Base-by-base conservation (phyloP, 2,113 vertebrate species). In the Phylloscopus trochilus region DNA sequence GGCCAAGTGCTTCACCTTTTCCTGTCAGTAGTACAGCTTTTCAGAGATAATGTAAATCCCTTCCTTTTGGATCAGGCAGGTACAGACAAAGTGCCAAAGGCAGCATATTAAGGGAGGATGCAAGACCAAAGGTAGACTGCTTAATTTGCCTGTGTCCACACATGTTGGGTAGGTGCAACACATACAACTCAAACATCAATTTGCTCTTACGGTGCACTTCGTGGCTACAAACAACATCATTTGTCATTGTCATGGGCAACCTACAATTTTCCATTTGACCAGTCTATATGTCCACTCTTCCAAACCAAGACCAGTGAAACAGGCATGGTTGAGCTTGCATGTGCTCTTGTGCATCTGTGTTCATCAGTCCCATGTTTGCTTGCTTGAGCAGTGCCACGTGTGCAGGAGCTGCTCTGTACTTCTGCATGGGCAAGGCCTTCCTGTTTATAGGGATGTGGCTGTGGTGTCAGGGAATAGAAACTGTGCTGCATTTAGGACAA, bases 61-160 rank as follows among this genome's bases (percentile, higher is more conserved):
- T 89, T 96, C 87, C 90, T 84, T 93, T 94, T 93, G 95, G 85
- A 94, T 90, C 81, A 68, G 93, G 78, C 93, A 96, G 90, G 87
- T 92, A 70, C 84, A 92, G 44, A 91, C 67, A 80, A 87, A 94
- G 49, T 91, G 58, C 11, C 77, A 96, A 85, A 75, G 62, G 82
- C 87, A 82, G 80, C 90, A 33, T 82, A 19, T 82, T 89, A 85
- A 87, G 94, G 72, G 63, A 92, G 55, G 81, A 83, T 92, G 58
- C 85, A 72, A 58, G 66, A 73, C 69, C 66, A 78, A 87, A 84
- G 80, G 87, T 84, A 87, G 58, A 59, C 87, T 84, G 52, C 82
- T 91, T 89, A 55, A 63, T 60, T 75, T 84, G 70, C 86, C 80
- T 73, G 37, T 89, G 73, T 76, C 90, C 92, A 85, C 82, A 52